Base-by-base conservation (phyloP, 1,140 invertebrate species). In the Brachionus angularis region DNA sequence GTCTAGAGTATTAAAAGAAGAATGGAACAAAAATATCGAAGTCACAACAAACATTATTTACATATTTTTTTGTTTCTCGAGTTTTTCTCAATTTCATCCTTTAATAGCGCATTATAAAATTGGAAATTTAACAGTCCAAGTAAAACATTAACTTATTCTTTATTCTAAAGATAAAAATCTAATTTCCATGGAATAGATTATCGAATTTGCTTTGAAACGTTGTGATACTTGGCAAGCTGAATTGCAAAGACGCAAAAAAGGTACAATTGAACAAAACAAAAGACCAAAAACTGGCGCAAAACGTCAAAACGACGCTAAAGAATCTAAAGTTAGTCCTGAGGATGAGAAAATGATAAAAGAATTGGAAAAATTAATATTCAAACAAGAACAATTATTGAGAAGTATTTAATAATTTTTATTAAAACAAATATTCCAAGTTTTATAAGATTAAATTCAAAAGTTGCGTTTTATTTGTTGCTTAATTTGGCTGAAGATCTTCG, bases 41-140 rank as follows among this genome's bases (percentile, higher is more conserved):
- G 81, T 98, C 29, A 93, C 91, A 67, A 96, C 91, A 74, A 96
- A 96, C 80, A 93, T 98, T 77, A 88, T 96, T 72, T 93, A 93
- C 78, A 91, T 92, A 73, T 98, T 98, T 83, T 93, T 95, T 78
- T 96, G 91, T 79, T 95, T 98, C 80, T 96, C 94, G 10, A 90
- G 89, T n/a, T 98, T 95, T 78, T 88, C 88, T 74, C 88, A 92
- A 77, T 98, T 98, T 83, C 95, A 98, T 80, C 86, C 88, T 36
- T 87, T 96, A 10, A 89, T 98, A 52, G 84, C 89, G 10, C 89
- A 91, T 76, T 91, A 91, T 76, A 93, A 93, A 83, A 88, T 90
- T 76, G 81, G 79, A 77, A 36, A 34, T 23, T 16, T 42, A 23
- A 70, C 64, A 14, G 34, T 72, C 16, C 16, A 50, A 27, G 29